Conservation (phyloP, 2,797 vertebrate species). For the Perodicticus potto region DNA sequence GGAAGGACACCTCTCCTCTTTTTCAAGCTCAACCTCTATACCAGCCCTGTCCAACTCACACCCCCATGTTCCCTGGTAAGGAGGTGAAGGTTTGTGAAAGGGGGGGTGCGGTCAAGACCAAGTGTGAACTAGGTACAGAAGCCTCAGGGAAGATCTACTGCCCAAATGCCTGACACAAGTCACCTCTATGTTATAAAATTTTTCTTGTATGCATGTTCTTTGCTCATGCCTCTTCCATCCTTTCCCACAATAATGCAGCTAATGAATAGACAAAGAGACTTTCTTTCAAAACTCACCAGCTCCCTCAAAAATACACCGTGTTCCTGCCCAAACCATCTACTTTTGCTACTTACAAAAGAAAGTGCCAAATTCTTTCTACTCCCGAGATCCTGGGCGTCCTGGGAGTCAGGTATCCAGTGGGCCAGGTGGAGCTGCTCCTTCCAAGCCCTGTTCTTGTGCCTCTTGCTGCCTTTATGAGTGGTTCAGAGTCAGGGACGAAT, state of each 20-base stretch:
- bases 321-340: not conserved
- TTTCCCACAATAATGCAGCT: rapidly evolving
- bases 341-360: not conserved
- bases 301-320: not conserved
- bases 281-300: not conserved
- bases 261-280: rapidly evolving
- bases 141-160: not conserved
- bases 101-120: not conserved
- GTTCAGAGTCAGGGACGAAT: not conserved
- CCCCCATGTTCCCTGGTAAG: not conserved
- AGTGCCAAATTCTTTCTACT: not conserved
- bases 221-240: not conserved
- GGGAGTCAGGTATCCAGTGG: not conserved
- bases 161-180: not conserved
- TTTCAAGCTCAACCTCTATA: not conserved
- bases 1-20: not conserved
- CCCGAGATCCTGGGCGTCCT: not conserved
- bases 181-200: not conserved
- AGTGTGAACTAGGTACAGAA: not conserved
- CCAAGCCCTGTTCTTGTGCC: not conserved
- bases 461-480: not conserved
- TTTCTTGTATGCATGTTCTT: not conserved
- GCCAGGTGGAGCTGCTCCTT: rapidly evolving
- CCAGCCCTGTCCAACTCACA: not conserved
- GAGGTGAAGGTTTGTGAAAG: not conserved